phyloP scores from a whole-genome alignment of 2,797 vertebrate genomes.

The Pitangus sulphuratus region DNA sequence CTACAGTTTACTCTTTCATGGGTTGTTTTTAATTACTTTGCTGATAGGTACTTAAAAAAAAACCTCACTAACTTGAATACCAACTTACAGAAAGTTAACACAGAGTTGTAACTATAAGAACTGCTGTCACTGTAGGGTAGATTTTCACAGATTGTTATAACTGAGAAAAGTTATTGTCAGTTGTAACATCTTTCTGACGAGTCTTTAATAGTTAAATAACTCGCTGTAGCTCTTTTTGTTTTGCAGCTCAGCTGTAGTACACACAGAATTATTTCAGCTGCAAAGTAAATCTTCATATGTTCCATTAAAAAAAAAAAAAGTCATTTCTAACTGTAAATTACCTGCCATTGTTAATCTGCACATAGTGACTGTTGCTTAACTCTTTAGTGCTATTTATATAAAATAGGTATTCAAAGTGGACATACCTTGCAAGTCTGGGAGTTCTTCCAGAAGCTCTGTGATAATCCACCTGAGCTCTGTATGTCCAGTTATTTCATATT shows the following conservation, averaged over 20 bases:
- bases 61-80: not conserved
- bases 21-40: not conserved
- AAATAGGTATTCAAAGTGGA: slow-evolving; percentile 44
- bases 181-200: not conserved
- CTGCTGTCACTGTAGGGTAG: not conserved
- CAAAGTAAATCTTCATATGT: not conserved
- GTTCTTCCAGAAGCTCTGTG: slow-evolving; percentile 64
- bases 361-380: not conserved
- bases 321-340: not conserved
- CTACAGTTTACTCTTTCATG: not conserved
- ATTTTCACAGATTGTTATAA: not conserved
- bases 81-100: not conserved
- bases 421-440: slow-evolving; percentile 76
- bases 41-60: not conserved
- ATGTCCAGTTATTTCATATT: slow-evolving; percentile 57
- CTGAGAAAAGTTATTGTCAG: not conserved
- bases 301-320: not conserved
- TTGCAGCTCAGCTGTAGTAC: not conserved
- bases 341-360: not conserved
- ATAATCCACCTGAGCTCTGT: slow-evolving; percentile 72
- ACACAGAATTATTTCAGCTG: slow-evolving; percentile 17
- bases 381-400: not conserved
- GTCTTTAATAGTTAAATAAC: not conserved
- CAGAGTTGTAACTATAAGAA: not conserved
- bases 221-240: not conserved